Evolutionary conservation across 2,888 invertebrate species (phyloP).

Genomic region (Poecilobothrus nobilitatus): DNA sequence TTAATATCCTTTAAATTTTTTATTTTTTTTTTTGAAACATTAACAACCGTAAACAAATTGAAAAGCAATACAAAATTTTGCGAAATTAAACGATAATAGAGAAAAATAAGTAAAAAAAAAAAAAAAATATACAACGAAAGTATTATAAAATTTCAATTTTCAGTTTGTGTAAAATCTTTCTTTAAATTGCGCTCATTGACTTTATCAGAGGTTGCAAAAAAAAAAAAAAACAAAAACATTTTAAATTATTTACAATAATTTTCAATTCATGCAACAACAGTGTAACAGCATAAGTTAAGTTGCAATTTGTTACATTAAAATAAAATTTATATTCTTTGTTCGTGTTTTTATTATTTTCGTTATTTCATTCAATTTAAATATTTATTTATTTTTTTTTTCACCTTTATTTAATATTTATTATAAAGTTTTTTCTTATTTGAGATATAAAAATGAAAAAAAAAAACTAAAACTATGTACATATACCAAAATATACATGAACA

Average conservation of each 20-base stretch:
- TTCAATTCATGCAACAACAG: neutral
- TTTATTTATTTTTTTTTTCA: too few species aligned
- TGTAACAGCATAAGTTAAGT: too few species aligned
- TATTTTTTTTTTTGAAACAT: too few species aligned
- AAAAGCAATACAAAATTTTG: neutral
- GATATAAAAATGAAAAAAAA: neutral
- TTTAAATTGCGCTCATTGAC: neutral
- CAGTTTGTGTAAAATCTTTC: neutral
- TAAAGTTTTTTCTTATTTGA: neutral
- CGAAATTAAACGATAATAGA: neutral
- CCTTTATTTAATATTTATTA: slow-evolving; percentile 10
- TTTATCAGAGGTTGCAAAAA: neutral
- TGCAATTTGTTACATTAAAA: neutral
- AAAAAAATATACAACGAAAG: neutral
- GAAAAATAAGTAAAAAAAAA: neutral
- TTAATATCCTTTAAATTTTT: neutral
- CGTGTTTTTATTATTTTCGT: neutral
- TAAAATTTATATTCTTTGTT: neutral
- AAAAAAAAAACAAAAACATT: neutral
- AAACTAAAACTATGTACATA: neutral
- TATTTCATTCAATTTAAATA: neutral
- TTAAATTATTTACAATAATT: neutral
- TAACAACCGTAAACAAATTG: too few species aligned
- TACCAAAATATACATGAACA: too few species aligned
- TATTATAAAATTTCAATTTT: neutral